Base-by-base conservation (phyloP, 2,113 vertebrate species). In the Gyps fulvus region DNA sequence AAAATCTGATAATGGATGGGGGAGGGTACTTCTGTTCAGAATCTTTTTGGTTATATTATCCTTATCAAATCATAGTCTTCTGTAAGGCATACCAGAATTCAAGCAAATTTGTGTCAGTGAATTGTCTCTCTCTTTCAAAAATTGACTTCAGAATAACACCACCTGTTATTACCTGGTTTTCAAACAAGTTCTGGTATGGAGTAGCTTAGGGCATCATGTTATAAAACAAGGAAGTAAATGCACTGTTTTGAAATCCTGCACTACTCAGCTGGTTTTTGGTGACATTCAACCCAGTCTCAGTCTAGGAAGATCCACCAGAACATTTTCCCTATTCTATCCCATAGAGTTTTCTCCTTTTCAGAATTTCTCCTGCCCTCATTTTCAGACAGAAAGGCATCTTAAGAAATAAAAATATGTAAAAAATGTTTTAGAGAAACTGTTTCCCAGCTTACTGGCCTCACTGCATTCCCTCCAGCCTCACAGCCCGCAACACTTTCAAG, bases 171-270 rank as follows among this genome's bases (percentile, higher is more conserved):
- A 80, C 23, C 67, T 77, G 76, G 2, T 90, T 77, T 70, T 80
- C 71, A 77, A 58, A 54, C 16, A 88, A 90, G 66, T 47, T 92
- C 74, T 66, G 45, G 58, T 93, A 85, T 66, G 78, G 54, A 83
- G 36, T 13, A 79, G 81, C 70, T 91, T 82, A 40, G 85, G 49
- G 40, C 57, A 90, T 19, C 11, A 26, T 20, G 29, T 87, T 72
- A 82, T 55, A 83, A 91, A 96, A 87, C 36, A 84, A 77, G 34
- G 83, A 91, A 90, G 10, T 47, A 90, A 93, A 87, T n/a, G 32
- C 18, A 58, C 11, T 73, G 32, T 65, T 78, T 66, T 62, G 36
- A 90, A 94, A 73, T 65, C 13, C 31, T 77, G 36, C 22, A 86
- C 45, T 69, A 69, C 16, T 59, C 73, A 72, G 47, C 31, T 50